These are phyloP conservation scores for Metopolophium dirhodum DNA, from an alignment of 1,140 invertebrate species.

Conservation along the genomic window DNA sequence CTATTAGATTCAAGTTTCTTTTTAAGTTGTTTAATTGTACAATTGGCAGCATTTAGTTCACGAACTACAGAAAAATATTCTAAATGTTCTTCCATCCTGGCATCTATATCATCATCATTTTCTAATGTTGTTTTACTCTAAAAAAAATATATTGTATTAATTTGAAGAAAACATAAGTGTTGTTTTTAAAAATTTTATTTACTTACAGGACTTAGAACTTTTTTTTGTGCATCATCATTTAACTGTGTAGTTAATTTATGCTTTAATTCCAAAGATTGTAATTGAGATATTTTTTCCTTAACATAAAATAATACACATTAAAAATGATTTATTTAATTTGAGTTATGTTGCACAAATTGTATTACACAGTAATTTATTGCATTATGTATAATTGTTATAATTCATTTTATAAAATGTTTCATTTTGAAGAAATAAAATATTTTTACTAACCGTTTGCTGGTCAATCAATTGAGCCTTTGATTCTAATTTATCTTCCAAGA, in stretches of 20 bases:
- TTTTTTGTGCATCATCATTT: not conserved
- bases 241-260: not conserved
- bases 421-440: not conserved
- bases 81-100: not conserved
- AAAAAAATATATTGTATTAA: not conserved
- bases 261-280: not conserved
- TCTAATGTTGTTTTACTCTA: not conserved
- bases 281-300: slow-evolving; percentile 12
- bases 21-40: slow-evolving; percentile 27
- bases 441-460: not conserved
- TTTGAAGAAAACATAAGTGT: not conserved
- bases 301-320: not conserved
- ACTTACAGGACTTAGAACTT: not conserved
- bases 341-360: not conserved
- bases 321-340: not conserved
- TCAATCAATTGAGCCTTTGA: not conserved
- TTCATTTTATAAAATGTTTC: not conserved
- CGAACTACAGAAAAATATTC: not conserved
- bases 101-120: not conserved
- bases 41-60: not conserved
- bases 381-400: not conserved
- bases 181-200: not conserved
- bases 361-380: not conserved
- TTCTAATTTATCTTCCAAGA: slow-evolving; percentile 34
- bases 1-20: slow-evolving; percentile 43